Evolutionary conservation across 2,797 vertebrate genomes (phyloP).

Genomic region (Tenualosa thibaudeaui): DNA sequence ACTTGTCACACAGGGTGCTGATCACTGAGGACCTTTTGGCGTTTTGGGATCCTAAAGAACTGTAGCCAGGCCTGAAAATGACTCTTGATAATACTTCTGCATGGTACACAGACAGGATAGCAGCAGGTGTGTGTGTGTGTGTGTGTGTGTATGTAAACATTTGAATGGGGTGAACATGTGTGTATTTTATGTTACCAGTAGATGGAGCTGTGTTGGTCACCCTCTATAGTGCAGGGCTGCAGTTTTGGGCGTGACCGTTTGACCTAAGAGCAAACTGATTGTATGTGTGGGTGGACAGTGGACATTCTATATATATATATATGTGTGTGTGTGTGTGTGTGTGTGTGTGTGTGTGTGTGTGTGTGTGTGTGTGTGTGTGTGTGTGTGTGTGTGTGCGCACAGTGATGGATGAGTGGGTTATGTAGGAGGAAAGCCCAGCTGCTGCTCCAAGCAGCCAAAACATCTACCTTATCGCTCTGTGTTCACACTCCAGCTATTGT

Average conservation of each 20-base stretch:
- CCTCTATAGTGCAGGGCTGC: no score
- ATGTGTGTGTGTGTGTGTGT: not conserved
- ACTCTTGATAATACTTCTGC: not conserved
- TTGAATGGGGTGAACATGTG: not conserved
- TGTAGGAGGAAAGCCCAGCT: not conserved
- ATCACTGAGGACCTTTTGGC: not conserved
- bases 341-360: constrained; percentile 4
- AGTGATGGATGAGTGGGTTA: constrained; percentile 7
- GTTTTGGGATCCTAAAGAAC: not conserved
- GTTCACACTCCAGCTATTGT: not conserved
- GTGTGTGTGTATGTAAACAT: not conserved
- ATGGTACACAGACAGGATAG: not conserved
- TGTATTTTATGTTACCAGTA: not conserved
- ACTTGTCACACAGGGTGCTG: not conserved
- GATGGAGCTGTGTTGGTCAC: no score
- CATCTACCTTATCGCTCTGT: not conserved
- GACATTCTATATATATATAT: not conserved
- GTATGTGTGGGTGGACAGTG: no score
- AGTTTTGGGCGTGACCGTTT: no score
- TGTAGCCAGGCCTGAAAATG: no score
- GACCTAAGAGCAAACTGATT: no score
- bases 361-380: constrained; percentile 4
- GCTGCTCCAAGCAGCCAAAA: not conserved
- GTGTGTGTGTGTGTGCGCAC: not conserved
- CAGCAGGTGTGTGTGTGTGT: not conserved